phyloP scores from a whole-genome alignment of 1,140 invertebrate genomes.

The Atta texana region DNA sequence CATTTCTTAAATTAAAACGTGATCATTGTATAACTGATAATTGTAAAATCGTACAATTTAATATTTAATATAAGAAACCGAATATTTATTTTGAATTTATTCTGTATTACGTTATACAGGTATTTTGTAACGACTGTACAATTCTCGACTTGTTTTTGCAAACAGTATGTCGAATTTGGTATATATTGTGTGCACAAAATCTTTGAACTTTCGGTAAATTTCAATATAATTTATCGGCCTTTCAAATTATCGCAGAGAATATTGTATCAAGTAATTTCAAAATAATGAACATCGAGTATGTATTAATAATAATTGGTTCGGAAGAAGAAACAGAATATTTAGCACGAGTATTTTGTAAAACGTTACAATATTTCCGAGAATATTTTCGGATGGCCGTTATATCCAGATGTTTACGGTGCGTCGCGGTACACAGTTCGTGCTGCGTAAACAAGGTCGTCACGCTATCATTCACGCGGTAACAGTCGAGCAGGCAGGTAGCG shows the following conservation, averaged over 20 bases:
- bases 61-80: background rate
- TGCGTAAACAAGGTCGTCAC: background rate
- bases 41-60: too few relatives aligned
- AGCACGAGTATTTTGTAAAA: background rate
- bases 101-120: background rate
- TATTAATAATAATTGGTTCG: background rate
- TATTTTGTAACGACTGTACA: background rate
- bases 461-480: background rate
- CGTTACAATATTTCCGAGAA: background rate
- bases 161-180: background rate
- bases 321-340: background rate
- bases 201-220: background rate
- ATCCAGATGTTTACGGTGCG: too few relatives aligned
- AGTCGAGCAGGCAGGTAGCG: background rate
- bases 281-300: background rate
- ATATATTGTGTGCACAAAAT: background rate
- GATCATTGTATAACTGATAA: too few relatives aligned
- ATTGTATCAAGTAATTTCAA: background rate
- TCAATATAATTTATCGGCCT: background rate
- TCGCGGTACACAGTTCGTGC: background rate
- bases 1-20: too few relatives aligned
- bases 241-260: background rate
- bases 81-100: background rate
- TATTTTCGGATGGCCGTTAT: background rate
- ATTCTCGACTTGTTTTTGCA: background rate